These are phyloP conservation scores for Campoletis sonorensis DNA, from an alignment of 1,140 invertebrate genomes.

Conservation along the genomic window DNA sequence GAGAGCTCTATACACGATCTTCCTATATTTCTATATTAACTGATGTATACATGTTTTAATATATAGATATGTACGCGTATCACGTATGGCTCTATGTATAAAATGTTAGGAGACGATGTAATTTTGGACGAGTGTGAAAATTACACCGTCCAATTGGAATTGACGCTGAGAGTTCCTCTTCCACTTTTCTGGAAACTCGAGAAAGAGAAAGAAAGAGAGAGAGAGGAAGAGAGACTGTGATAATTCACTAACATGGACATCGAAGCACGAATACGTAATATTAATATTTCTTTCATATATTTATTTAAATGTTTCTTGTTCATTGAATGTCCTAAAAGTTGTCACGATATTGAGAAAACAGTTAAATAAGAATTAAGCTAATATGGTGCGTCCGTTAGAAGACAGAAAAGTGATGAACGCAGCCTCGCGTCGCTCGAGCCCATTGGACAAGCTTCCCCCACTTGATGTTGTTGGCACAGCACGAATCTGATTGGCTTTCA, in stretches of 20 bases:
- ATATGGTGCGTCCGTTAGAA: no score
- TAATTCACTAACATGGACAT: background rate
- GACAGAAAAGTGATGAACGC: no score
- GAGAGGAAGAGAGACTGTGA: background rate
- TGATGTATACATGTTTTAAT: background rate
- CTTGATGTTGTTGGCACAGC: no score
- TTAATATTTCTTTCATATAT: background rate
- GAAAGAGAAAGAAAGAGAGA: background rate
- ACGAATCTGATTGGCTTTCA: no score
- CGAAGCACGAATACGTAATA: background rate
- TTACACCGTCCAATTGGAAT: constrained; percentile 63
- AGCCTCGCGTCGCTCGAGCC: no score
- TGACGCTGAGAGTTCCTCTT: constrained; percentile 35
- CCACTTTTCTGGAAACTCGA: background rate
- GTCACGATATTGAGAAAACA: no score
- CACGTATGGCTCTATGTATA: background rate
- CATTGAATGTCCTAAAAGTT: background rate
- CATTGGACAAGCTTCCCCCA: no score
- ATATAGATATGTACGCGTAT: background rate
- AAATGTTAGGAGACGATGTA: constrained; percentile 53
- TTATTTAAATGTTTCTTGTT: constrained; percentile 5
- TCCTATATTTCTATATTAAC: background rate
- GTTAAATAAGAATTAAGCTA: no score
- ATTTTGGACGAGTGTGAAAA: constrained; percentile 67
- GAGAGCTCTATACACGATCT: background rate